These are phyloP conservation scores for Drosophila mettleri DNA, from an alignment of 2,888 invertebrate species.

Conservation along the genomic window DNA sequence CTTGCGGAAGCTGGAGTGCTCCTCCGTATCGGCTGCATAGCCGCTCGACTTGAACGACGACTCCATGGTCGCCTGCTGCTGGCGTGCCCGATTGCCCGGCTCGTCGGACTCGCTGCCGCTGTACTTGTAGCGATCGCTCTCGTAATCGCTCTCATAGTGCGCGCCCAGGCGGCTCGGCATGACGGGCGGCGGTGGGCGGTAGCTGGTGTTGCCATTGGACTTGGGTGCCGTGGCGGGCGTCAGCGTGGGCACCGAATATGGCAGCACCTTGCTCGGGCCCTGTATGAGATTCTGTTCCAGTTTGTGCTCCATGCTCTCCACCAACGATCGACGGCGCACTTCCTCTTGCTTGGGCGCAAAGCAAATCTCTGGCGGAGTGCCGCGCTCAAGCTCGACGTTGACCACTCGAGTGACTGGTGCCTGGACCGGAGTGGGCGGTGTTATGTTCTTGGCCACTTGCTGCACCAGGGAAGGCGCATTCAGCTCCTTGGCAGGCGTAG, in stretches of 20 bases:
- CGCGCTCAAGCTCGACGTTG: conserved; percentile 87
- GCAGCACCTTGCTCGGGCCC: conserved; percentile 86
- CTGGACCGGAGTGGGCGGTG: conserved; percentile 50
- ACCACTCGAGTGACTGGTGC: conserved; percentile 83
- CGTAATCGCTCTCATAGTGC: conserved; percentile 89
- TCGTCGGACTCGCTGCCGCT: conserved; percentile 89
- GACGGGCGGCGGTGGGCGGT: conserved; percentile 86
- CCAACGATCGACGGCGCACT: conserved; percentile 86
- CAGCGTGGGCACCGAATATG: conserved; percentile 86
- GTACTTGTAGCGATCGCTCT: conserved; percentile 89
- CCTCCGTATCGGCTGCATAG: conserved; percentile 90
- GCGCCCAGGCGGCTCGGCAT: conserved; percentile 87
- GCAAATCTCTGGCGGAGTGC: conserved; percentile 89
- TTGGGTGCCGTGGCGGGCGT: conserved; percentile 83
- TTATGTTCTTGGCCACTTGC: conserved; percentile 79
- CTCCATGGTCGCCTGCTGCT: conserved; percentile 78
- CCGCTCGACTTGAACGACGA: conserved; percentile 86
- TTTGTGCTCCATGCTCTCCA: conserved; percentile 87
- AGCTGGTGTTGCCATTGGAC: conserved; percentile 82
- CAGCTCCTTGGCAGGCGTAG: conserved; percentile 82
- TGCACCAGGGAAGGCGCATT: conserved; percentile 86
- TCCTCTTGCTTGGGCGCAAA: conserved; percentile 86
- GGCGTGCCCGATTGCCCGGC: conserved; percentile 58
- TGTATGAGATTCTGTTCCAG: conserved; percentile 86
- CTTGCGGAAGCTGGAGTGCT: conserved; percentile 85